phyloP scores from a whole-genome alignment of 1,140 invertebrate genomes.

The Macrostomum lignano region DNA sequence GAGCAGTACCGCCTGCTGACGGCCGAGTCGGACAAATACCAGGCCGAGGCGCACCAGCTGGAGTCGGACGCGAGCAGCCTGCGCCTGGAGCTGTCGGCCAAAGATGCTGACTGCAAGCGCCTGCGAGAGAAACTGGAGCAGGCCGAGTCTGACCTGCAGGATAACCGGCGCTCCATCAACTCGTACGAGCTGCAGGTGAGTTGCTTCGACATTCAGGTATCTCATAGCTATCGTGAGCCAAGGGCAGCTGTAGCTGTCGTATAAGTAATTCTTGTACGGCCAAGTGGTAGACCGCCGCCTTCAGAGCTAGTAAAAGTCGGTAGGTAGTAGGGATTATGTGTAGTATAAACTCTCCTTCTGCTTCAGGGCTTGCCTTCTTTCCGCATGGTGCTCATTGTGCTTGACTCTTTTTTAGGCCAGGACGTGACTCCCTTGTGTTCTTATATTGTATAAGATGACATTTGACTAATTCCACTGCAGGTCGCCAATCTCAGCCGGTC shows the following conservation, averaged over 20 bases:
- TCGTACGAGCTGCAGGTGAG: not conserved
- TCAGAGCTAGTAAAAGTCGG: too few species aligned
- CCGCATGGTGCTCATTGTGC: too few species aligned
- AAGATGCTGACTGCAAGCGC: constrained; percentile 19
- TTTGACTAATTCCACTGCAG: too few species aligned
- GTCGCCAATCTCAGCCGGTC: constrained; percentile 19
- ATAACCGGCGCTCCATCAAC: constrained; percentile 6
- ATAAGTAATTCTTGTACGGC: too few species aligned
- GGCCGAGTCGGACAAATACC: constrained; percentile 20
- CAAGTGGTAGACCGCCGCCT: too few species aligned
- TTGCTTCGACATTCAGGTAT: not conserved
- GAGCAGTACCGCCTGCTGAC: constrained; percentile 15
- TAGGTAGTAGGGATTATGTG: too few species aligned
- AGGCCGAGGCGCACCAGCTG: too few species aligned
- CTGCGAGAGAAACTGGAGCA: constrained; percentile 18
- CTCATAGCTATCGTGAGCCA: not conserved
- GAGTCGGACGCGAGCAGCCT: constrained; percentile 22
- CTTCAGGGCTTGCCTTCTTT: too few species aligned
- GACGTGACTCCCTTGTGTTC: too few species aligned
- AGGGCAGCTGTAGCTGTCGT: not conserved
- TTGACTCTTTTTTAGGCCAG: too few species aligned
- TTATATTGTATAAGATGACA: too few species aligned
- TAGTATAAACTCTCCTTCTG: too few species aligned
- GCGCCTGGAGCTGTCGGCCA: constrained; percentile 20
- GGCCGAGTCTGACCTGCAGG: constrained; percentile 20